Evolutionary conservation across 1,140 invertebrate species (phyloP).

Genomic region (Gerris buenoi): DNA sequence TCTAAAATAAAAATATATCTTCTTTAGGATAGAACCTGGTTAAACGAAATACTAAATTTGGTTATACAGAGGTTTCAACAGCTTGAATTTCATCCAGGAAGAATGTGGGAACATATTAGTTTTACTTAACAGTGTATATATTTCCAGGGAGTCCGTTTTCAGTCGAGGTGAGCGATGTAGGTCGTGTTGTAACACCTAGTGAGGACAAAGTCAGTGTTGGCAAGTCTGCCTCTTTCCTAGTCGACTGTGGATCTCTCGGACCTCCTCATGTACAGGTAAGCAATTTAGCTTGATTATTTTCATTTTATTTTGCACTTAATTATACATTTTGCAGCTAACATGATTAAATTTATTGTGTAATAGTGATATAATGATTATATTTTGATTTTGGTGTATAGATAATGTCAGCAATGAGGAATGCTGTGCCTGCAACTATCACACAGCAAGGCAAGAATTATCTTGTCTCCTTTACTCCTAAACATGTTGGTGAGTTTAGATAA

Average conservation of each 20-base stretch:
- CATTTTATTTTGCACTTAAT: too few species aligned
- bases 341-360: background rate
- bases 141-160: slow-evolving; percentile 47
- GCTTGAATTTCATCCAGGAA: too few species aligned
- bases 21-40: too few species aligned
- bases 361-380: too few species aligned
- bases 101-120: too few species aligned
- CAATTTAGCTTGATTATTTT: too few species aligned
- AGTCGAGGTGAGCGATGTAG: slow-evolving; percentile 53
- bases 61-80: too few species aligned
- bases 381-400: slow-evolving; percentile 18
- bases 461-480: slow-evolving; percentile 56
- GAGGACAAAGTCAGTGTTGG: slow-evolving; percentile 88
- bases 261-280: slow-evolving; percentile 55
- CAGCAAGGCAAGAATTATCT: slow-evolving; percentile 18
- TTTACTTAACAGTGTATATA: background rate
- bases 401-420: slow-evolving; percentile 52
- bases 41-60: too few species aligned
- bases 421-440: slow-evolving; percentile 48
- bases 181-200: slow-evolving; percentile 54
- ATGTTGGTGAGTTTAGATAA: slow-evolving; percentile 57
- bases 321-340: background rate
- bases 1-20: too few species aligned
- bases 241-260: slow-evolving; percentile 56
- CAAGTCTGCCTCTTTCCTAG: slow-evolving; percentile 61